These are phyloP conservation scores for Coccyzus lansbergi DNA, from an alignment of 2,797 vertebrate species.

Conservation along the genomic window DNA sequence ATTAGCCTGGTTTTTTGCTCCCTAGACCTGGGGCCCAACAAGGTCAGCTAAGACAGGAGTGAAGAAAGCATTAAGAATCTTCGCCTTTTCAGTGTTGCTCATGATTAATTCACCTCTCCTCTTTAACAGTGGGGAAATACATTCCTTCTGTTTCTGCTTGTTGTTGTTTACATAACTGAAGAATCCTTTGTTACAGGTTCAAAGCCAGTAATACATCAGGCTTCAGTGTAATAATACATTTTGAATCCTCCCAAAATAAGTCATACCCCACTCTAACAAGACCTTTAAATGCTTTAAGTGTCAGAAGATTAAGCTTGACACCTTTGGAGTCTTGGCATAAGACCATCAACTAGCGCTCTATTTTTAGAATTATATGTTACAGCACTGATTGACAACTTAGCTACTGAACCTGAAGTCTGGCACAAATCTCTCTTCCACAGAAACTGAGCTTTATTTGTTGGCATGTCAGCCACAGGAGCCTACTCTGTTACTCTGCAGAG, in stretches of 20 bases:
- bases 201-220: background rate
- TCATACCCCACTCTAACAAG: background rate
- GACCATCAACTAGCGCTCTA: background rate
- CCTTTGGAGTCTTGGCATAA: background rate
- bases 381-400: background rate
- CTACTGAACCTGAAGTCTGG: slow-evolving; percentile 22
- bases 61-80: too few species aligned
- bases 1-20: too few species aligned
- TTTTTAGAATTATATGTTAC: slow-evolving; percentile 22
- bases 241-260: slow-evolving; percentile 5
- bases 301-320: slow-evolving; percentile 23
- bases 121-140: too few species aligned
- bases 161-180: too few species aligned
- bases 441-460: slow-evolving; percentile 19
- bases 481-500: background rate
- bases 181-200: background rate
- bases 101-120: too few species aligned
- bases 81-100: too few species aligned
- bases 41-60: too few species aligned
- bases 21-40: too few species aligned
- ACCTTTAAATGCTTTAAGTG: slow-evolving; percentile 9
- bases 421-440: background rate
- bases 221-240: background rate
- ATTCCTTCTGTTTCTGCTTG: too few species aligned
- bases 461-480: background rate